phyloP scores from a whole-genome alignment of 2,797 vertebrate species.

The Macroramphosus scolopax region DNA sequence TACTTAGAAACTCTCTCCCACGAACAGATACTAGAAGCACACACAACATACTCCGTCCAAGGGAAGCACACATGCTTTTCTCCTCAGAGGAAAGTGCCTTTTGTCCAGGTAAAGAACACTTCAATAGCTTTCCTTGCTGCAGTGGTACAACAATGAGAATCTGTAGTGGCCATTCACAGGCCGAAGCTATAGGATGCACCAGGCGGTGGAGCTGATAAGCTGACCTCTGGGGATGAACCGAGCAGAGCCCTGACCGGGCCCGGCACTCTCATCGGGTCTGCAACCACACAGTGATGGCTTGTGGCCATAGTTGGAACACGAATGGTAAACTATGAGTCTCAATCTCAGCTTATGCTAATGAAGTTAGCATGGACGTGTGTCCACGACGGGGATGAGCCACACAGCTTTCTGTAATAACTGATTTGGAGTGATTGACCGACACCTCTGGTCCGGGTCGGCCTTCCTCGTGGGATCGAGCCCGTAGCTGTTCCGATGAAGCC shows the following conservation, averaged over 20 bases:
- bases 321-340: too few species aligned
- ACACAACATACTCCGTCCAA: slow-evolving; percentile 7
- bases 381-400: too few species aligned
- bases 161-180: slow-evolving; percentile 36
- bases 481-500: too few species aligned
- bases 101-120: slow-evolving; percentile 46
- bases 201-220: slow-evolving; percentile 49
- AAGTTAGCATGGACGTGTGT: too few species aligned
- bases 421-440: too few species aligned
- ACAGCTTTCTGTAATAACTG: too few species aligned
- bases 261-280: too few species aligned
- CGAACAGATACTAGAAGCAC: slow-evolving; percentile 9
- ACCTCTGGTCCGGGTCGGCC: too few species aligned
- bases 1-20: slow-evolving; percentile 1
- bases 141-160: slow-evolving; percentile 48
- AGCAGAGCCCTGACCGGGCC: neutral
- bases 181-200: slow-evolving; percentile 40
- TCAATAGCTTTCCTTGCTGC: slow-evolving; percentile 22
- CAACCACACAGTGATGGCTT: too few species aligned
- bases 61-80: slow-evolving; percentile 52
- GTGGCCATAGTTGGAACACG: too few species aligned
- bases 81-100: slow-evolving; percentile 51
- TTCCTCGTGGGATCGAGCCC: too few species aligned
- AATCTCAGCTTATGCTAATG: too few species aligned
- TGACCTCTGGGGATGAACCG: slow-evolving; percentile 28